Evolutionary conservation across 2,888 invertebrate species (phyloP).

Genomic region (Pinctada fucata): DNA sequence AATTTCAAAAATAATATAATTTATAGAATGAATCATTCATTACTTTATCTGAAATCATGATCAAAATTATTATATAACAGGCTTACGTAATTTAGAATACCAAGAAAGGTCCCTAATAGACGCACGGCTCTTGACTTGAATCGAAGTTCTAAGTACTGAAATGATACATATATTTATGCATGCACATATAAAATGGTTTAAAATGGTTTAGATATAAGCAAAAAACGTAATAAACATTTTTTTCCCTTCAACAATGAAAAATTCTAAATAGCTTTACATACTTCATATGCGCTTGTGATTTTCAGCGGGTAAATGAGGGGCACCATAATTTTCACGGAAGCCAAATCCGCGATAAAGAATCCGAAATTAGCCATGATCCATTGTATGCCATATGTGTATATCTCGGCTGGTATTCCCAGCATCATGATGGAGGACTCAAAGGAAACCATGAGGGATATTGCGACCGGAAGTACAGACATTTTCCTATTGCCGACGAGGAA

Average conservation of each 20-base stretch:
- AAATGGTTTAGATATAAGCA: too few species aligned
- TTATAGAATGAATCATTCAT: too few species aligned
- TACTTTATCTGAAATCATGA: too few species aligned
- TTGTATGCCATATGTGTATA: conserved; percentile 56
- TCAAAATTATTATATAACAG: too few species aligned
- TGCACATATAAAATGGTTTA: too few species aligned
- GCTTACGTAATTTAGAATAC: conserved; percentile 63
- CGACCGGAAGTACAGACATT: conserved; percentile 38
- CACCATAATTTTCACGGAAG: conserved; percentile 47
- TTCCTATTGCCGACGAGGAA: conserved; percentile 37
- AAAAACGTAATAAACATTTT: too few species aligned
- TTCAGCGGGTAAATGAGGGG: conserved; percentile 54
- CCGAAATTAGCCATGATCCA: conserved; percentile 43
- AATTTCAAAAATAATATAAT: too few species aligned
- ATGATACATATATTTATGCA: background rate
- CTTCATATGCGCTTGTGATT: conserved; percentile 61
- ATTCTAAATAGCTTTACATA: conserved; percentile 17
- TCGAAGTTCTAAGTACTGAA: conserved; percentile 64
- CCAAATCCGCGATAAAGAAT: conserved; percentile 42
- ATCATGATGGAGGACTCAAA: conserved; percentile 65
- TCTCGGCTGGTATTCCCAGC: conserved; percentile 59
- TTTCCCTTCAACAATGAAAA: too few species aligned
- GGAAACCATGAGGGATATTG: conserved; percentile 48
- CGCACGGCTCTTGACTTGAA: conserved; percentile 58
- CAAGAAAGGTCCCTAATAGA: conserved; percentile 57